Evolutionary conservation across 1,140 invertebrate genomes (phyloP).

Genomic region (Bombus superbus): DNA sequence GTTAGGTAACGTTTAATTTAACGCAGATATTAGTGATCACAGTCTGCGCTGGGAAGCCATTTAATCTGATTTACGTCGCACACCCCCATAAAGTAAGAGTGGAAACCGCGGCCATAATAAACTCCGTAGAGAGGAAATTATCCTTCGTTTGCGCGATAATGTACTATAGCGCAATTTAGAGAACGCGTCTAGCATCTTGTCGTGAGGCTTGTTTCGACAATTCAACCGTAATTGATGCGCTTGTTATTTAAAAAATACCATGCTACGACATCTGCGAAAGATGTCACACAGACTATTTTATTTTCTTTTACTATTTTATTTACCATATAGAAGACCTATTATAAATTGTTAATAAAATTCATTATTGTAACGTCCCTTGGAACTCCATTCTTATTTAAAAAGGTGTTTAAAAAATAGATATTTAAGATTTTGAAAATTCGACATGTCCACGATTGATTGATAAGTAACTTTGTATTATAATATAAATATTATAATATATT

Average conservation of each 20-base stretch:
- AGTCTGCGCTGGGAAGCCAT: neutral
- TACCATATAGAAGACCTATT: neutral
- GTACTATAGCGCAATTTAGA: neutral
- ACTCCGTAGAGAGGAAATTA: neutral
- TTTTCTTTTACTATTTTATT: too few species aligned
- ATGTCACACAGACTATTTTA: neutral
- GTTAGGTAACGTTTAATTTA: slow-evolving; percentile 11
- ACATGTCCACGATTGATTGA: neutral
- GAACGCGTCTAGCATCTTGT: neutral
- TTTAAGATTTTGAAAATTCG: neutral
- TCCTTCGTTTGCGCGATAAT: neutral
- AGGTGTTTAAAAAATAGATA: neutral
- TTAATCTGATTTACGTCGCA: slow-evolving; percentile 4
- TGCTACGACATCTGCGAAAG: neutral
- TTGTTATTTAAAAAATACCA: neutral
- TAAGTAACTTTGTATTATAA: neutral
- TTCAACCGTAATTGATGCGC: neutral
- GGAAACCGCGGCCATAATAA: neutral
- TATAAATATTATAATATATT: neutral
- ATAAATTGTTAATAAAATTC: neutral
- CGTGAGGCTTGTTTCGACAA: neutral
- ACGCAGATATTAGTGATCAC: neutral
- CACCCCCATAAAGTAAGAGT: neutral
- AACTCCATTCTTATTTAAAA: neutral
- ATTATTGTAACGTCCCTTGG: neutral